A percentile compares a stretch with the other conserved stretches of the same genome.
Evolutionary conservation across 2,888 invertebrate genomes (phyloP).

Genomic region (Hemaris fuciformis): DNA sequence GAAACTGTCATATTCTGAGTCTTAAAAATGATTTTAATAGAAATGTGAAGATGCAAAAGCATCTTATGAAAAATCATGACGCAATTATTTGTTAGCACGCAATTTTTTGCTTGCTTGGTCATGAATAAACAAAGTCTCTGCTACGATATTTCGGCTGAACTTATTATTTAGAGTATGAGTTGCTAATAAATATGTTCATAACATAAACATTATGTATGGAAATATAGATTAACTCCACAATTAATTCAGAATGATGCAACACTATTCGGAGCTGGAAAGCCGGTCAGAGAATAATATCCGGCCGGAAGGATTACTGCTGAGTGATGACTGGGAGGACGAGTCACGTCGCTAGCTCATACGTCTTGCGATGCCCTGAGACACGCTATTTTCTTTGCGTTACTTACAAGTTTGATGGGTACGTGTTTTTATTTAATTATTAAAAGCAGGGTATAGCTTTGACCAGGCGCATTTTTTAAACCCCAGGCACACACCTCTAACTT

Average conservation of each 20-base stretch:
- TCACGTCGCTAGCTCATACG: conserved; percentile 42
- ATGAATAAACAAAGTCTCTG: not conserved
- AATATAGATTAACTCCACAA: not conserved
- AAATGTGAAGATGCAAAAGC: too few species aligned
- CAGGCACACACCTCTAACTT: too few species aligned
- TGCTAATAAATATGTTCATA: too few species aligned
- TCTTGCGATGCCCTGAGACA: conserved; percentile 29
- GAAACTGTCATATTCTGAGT: too few species aligned
- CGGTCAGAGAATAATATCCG: conserved; percentile 53
- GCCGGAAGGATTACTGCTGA: conserved; percentile 45
- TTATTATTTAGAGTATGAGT: too few species aligned
- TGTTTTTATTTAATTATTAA: not conserved
- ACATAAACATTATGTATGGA: not conserved
- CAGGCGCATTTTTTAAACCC: not conserved
- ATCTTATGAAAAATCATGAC: too few species aligned
- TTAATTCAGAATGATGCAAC: conserved; percentile 8
- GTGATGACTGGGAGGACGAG: conserved; percentile 40
- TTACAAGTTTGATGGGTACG: not conserved
- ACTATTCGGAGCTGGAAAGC: conserved; percentile 20
- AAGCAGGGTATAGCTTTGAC: not conserved
- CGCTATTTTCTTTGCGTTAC: conserved; percentile 28
- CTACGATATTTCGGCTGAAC: too few species aligned
- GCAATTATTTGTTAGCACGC: not conserved
- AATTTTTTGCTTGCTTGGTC: not conserved
- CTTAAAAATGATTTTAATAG: too few species aligned